These are phyloP conservation scores for Acleris laterana DNA, from an alignment of 2,888 invertebrate species.

Conservation along the genomic window DNA sequence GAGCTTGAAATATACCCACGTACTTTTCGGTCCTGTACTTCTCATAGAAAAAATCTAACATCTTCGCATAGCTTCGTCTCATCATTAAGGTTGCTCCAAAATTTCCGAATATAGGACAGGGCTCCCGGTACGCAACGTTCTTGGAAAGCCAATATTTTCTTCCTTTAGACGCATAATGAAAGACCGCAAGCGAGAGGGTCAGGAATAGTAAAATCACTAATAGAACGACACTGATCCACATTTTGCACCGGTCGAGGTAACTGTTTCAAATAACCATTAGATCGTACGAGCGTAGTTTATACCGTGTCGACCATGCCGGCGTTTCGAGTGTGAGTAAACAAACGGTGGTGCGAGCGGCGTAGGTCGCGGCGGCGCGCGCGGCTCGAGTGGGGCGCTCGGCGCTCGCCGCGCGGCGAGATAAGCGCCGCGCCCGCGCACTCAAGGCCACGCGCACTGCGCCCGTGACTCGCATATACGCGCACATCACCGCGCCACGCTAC, in stretches of 20 bases:
- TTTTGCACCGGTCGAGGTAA: conserved; percentile 48
- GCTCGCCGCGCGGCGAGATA: conserved; percentile 63
- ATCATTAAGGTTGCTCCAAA: conserved; percentile 74
- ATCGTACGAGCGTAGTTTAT: conserved; percentile 8
- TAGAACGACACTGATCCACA: conserved; percentile 62
- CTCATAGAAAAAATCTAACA: conserved; percentile 70
- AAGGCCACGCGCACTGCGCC: conserved; percentile 69
- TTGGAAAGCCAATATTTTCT: conserved; percentile 73
- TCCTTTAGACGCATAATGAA: conserved; percentile 69
- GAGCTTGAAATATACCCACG: conserved; percentile 77
- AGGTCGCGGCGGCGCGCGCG: conserved; percentile 54
- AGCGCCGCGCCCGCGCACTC: conserved; percentile 53
- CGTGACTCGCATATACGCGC: conserved; percentile 73
- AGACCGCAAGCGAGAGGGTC: conserved; percentile 59
- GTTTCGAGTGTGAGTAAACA: conserved; percentile 66
- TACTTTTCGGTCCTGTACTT: conserved; percentile 64
- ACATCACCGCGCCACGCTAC: conserved; percentile 51
- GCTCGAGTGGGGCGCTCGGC: conserved; percentile 61
- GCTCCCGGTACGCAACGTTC: conserved; percentile 76
- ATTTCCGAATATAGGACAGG: conserved; percentile 80
- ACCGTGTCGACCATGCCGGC: conserved; percentile 74
- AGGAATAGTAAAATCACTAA: conserved; percentile 58
- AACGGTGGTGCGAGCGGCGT: conserved; percentile 49
- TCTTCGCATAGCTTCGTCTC: conserved; percentile 70
- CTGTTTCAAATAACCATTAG: conserved; percentile 37